Conservation (phyloP, 2,113 vertebrate species). For the Onychorhynchus coronatus region DNA sequence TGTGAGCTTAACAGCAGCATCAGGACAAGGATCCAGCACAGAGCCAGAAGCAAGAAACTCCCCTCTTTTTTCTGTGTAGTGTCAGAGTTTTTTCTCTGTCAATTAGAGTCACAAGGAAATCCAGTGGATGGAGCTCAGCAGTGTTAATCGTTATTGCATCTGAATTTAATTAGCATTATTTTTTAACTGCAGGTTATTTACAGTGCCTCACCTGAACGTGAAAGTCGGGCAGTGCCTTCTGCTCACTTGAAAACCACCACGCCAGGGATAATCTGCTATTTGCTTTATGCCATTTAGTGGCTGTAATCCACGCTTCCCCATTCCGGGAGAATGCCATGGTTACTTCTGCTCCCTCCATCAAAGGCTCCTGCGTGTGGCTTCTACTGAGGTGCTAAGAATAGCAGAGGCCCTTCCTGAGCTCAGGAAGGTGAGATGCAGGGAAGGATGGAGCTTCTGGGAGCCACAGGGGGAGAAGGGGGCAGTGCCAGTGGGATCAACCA, state of each 20-base stretch:
- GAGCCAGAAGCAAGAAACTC: background rate
- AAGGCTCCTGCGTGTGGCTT: background rate
- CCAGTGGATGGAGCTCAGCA: conserved; percentile 2
- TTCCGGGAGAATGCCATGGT: background rate
- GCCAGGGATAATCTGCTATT: background rate
- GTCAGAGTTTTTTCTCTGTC: background rate
- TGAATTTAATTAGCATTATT: conserved; percentile 51
- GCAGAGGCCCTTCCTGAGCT: background rate
- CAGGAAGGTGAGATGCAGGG: background rate
- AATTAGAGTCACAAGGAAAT: conserved; percentile 11
- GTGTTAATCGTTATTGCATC: conserved; percentile 9
- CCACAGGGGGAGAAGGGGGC: background rate
- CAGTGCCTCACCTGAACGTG: background rate
- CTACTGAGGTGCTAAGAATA: background rate
- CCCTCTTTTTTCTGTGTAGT: background rate
- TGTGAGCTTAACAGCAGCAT: background rate
- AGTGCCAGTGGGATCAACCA: fast-evolving
- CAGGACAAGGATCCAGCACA: background rate
- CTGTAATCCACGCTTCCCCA: background rate
- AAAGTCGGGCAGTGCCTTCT: background rate
- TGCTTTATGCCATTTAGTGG: background rate
- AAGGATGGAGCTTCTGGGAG: background rate
- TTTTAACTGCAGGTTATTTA: conserved; percentile 51
- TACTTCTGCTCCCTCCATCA: conserved; percentile 9
- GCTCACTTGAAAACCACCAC: background rate